Base-by-base conservation (phyloP, 64 coral and sea anemone species). In the Trachythela sp. region DNA sequence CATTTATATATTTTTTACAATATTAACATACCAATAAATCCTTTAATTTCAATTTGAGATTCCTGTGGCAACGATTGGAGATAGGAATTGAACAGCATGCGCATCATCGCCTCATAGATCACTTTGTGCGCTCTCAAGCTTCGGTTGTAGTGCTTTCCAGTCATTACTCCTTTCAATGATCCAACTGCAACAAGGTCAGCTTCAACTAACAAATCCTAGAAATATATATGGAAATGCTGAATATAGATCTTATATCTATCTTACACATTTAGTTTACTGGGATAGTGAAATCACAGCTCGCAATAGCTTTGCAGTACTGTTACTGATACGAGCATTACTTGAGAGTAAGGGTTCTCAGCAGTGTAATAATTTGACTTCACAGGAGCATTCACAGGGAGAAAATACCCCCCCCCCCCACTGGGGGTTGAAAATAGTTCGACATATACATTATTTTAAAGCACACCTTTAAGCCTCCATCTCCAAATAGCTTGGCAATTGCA, bases 121-220 rank as follows among this genome's bases (percentile, higher is more conserved):
- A 77, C 71, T 77, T 77, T 77, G 24, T 77, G 71, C 30, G 26
- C 17, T 77, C 71, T 3, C 32, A 77, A 32, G 30, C 71, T 77
- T 77, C 32, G 31, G 36, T 77, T 77, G 30, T 77, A 77, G 17
- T 77, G 71, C 71, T 77, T 77, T 13, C 71, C 71, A 77, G 4
- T 77, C 31, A 77, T 77, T 77, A 77, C 71, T 36, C 71, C 71
- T 77, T 77, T 77, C 71, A 77, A 77, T 3, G 71, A 77, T 35
- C 71, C 71, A 8, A 35, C 71, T 8, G 71, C 71, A 35, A 77
- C 71, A 77, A 77, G 71, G 17, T 77, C 71, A 77, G 71, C 13
- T 77, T 77, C 71, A 35, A 77, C 71, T 77, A 77, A 29, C 71
- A 77, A 77, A 77, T 77, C 71, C 71, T 77, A 27, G 2, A 35